Conservation (phyloP, 2,113 vertebrate species). For the Vireo altiloquus region DNA sequence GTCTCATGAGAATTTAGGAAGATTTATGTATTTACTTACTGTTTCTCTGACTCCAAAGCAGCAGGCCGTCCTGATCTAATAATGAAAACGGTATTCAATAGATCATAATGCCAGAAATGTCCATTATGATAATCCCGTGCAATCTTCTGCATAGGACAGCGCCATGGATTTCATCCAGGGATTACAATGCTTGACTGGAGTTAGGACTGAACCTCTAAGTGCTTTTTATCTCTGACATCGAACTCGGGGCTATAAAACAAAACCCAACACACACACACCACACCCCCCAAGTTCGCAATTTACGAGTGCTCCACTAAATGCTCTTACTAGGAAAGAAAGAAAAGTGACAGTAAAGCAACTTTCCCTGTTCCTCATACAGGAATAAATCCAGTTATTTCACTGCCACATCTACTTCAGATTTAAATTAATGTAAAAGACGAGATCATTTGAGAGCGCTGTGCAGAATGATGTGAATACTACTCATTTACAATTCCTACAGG, state of each 20-base stretch:
- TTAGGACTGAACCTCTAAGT: constrained; percentile 17
- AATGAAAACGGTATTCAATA: neutral
- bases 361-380: neutral
- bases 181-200: constrained; percentile 21
- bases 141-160: neutral
- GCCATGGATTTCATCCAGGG: neutral
- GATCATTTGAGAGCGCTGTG: constrained; percentile 6
- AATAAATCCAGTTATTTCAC: constrained; percentile 15
- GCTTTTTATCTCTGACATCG: constrained; percentile 9
- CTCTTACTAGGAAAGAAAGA: constrained; percentile 1
- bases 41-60: constrained; percentile 7
- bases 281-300: neutral
- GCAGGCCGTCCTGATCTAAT: neutral
- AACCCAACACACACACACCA: neutral
- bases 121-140: constrained; percentile 28
- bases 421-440: constrained; percentile 24
- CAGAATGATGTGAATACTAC: neutral
- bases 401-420: neutral
- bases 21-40: constrained; percentile 28
- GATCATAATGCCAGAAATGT: constrained; percentile 27
- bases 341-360: neutral
- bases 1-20: neutral
- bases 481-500: constrained; percentile 42
- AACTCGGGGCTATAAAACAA: neutral
- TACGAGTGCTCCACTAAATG: neutral